These are phyloP conservation scores for Rattus norvegicus DNA, from an alignment of 2,113 vertebrate genomes.

Conservation along the genomic window GRCr8 NC_086020.1:125847001-125847500, in stretches of 20 bases:
- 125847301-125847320: background rate
- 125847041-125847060: background rate
- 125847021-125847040: background rate
- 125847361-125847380: background rate
- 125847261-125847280: slow-evolving; percentile 95
- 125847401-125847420: slow-evolving; percentile 40
- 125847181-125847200: background rate
- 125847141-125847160: background rate
- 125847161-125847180: background rate
- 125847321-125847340: slow-evolving; percentile 29
- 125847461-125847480: slow-evolving; percentile 59
- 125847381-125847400: background rate
- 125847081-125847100: background rate
- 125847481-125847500: slow-evolving; percentile 57
- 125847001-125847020: background rate
- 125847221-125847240: slow-evolving; percentile 85
- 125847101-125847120: background rate
- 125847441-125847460: slow-evolving; percentile 54
- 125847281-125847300: slow-evolving; percentile 75
- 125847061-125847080: background rate
- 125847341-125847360: slow-evolving; percentile 16
- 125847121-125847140: background rate
- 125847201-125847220: slow-evolving; percentile 44
- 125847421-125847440: slow-evolving; percentile 31
- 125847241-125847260: slow-evolving; percentile 97